A percentile compares a stretch with the other conserved stretches of the same genome.
phyloP scores from a whole-genome alignment of 2,797 vertebrate species.

The Margarornis squamiger region DNA sequence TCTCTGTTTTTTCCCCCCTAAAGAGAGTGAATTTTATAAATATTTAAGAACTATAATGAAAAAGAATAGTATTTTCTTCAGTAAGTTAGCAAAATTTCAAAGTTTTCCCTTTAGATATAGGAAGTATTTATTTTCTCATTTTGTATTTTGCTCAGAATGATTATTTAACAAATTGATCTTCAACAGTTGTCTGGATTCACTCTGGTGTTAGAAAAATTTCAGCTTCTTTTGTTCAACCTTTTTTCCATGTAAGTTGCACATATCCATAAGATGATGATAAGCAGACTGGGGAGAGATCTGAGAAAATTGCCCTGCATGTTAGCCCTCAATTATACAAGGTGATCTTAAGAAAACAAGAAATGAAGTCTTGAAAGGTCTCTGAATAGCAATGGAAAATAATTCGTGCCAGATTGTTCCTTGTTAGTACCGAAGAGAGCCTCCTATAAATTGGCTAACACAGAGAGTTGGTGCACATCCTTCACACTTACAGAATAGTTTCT shows the following conservation, averaged over 20 bases:
- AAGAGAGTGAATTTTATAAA: not conserved
- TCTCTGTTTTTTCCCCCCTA: not conserved
- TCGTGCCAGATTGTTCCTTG: conserved; percentile 47
- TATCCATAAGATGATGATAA: conserved; percentile 41
- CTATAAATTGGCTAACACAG: not conserved
- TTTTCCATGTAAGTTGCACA: not conserved
- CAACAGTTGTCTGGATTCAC: not conserved
- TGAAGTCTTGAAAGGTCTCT: conserved; percentile 35
- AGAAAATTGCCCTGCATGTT: conserved; percentile 62
- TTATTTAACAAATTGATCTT: not conserved
- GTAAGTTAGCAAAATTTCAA: not conserved
- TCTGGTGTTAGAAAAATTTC: not conserved
- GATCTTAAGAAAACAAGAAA: conserved; percentile 68
- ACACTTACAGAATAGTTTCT: not conserved
- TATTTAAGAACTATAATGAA: not conserved
- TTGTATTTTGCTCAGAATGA: not conserved
- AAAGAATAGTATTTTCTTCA: not conserved
- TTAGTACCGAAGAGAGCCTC: not conserved
- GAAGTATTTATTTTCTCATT: not conserved
- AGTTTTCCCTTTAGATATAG: not conserved
- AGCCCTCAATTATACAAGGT: conserved; percentile 57
- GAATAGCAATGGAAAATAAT: conserved; percentile 49
- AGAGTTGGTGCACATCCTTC: not conserved
- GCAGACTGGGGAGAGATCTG: conserved; percentile 42
- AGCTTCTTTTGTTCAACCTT: not conserved